Conservation (phyloP, 92 coral and sea anemone species). For the Montipora capitata region DNA sequence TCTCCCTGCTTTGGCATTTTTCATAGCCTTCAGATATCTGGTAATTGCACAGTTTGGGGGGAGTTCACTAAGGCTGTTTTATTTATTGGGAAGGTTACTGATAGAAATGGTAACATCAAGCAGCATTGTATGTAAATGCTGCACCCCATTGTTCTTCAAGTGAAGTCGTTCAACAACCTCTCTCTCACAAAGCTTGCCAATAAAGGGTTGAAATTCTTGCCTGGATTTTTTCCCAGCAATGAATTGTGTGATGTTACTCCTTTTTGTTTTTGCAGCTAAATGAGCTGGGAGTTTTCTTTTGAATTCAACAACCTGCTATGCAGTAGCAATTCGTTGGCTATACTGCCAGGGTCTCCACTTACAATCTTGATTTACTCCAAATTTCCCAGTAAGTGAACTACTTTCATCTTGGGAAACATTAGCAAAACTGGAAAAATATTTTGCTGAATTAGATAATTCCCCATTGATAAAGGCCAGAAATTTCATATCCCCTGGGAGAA, state of each 20-base stretch:
- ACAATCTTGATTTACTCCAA: constrained; percentile 53
- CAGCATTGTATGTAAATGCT: constrained; percentile 52
- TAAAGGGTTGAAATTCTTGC: constrained; percentile 54
- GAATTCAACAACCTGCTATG: constrained; percentile 54
- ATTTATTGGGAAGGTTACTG: constrained; percentile 45
- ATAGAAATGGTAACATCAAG: constrained; percentile 37
- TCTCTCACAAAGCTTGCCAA: constrained; percentile 52
- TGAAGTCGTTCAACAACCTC: constrained; percentile 60
- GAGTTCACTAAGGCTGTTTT: constrained; percentile 35
- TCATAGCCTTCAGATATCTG: constrained; percentile 61
- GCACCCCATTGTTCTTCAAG: constrained; percentile 68
- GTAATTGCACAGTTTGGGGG: constrained; percentile 47
- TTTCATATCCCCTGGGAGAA: constrained; percentile 25
- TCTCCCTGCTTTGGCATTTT: constrained; percentile 62
- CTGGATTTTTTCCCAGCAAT: constrained; percentile 65
- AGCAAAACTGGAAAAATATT: constrained; percentile 73
- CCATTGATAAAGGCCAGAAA: too few species aligned
- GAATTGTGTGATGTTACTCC: constrained; percentile 33
- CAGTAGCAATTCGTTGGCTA: constrained; percentile 35
- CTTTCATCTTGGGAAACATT: constrained; percentile 44
- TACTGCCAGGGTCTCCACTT: constrained; percentile 72
- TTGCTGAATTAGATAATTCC: constrained; percentile 28
- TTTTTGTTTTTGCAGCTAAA: constrained; percentile 22
- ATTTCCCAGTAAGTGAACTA: constrained; percentile 49
- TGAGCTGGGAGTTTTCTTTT: too few species aligned